Conservation (phyloP, 2,113 vertebrate species). For the Gymnorhina tibicen region DNA sequence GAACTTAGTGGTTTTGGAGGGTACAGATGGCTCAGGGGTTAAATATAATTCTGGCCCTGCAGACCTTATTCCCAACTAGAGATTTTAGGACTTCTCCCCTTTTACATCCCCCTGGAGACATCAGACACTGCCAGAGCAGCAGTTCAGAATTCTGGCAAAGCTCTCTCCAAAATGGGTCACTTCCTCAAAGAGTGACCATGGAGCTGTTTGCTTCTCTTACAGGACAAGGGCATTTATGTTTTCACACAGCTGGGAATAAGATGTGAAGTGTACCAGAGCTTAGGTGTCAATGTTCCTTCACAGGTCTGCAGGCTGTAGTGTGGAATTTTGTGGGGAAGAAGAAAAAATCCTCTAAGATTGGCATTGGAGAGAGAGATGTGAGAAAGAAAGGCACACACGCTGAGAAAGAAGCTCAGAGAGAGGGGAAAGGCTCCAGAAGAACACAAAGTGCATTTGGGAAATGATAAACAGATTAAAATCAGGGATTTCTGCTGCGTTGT, state of each 20-base stretch:
- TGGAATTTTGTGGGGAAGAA: not conserved
- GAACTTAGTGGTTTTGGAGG: no score
- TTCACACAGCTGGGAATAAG: not conserved
- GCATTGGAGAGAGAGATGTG: not conserved
- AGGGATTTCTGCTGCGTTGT: not conserved
- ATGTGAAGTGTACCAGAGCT: not conserved
- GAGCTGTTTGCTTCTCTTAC: not conserved
- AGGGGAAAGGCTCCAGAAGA: not conserved
- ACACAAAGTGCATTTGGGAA: not conserved
- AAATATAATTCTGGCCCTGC: not conserved
- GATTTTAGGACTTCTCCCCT: not conserved
- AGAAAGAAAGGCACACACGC: accelerated
- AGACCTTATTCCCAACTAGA: not conserved
- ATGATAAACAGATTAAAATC: not conserved
- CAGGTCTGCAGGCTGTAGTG: not conserved
- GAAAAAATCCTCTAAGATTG: not conserved
- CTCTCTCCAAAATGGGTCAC: not conserved
- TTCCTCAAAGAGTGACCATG: not conserved
- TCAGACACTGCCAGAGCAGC: not conserved
- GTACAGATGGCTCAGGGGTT: not conserved
- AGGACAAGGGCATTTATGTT: not conserved
- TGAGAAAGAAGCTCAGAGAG: not conserved
- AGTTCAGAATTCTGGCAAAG: not conserved
- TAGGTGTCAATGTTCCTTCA: not conserved
- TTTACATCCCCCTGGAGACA: not conserved